Base-by-base conservation (phyloP, 35 echinoderm and acorn worm species). In the Acanthaster planci region DNA sequence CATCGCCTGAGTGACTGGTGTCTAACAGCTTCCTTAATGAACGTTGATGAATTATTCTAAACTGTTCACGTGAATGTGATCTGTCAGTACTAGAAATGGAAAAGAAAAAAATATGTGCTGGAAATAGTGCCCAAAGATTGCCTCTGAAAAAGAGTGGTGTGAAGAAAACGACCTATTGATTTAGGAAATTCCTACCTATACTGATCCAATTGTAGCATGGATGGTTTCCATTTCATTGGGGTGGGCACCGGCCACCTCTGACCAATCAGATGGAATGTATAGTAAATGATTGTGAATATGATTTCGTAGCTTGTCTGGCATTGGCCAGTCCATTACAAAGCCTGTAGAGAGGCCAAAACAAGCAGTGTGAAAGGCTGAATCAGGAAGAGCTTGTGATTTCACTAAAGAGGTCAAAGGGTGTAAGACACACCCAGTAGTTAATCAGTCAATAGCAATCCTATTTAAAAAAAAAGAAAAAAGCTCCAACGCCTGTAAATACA, bases 351-450 rank as follows among this genome's bases (percentile, higher is more conserved):
- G 64, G 64, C n/a, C 23, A 23, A 72, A 72, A 34, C 21, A 72
- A 72, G 23, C 22, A 72, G 64, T 72, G 29, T 72, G 64, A 72
- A 72, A 72, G 64, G 64, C 64, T 72, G 64, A 72, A 72, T 72
- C 34, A 31, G 34, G 34, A 34, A 34, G 10, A 12, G 64, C 29
- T 2, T 72, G 26, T 72, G 15, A 72, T 72, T 72, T 12, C 34
- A 59, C 27, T n/a, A 59, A 35, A 72, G 64, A 72, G 64, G 64
- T 72, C 64, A 72, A 72, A 72, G 64, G 34, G 64, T 26, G 30
- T 34, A 14, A 26, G 64, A 72, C 64, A 72, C 30, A 26, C 64
- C 30, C 64, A 35, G 64, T 72, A 72, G 64, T 31, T 26, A 72
- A 31, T 72, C 34, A 72, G 34, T 72, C 34, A 34, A 72, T 72